A percentile compares a stretch with the other conserved stretches of the same genome.
Evolutionary conservation across 2,113 vertebrate species (phyloP).

Genomic region (Vidua chalybeata): DNA sequence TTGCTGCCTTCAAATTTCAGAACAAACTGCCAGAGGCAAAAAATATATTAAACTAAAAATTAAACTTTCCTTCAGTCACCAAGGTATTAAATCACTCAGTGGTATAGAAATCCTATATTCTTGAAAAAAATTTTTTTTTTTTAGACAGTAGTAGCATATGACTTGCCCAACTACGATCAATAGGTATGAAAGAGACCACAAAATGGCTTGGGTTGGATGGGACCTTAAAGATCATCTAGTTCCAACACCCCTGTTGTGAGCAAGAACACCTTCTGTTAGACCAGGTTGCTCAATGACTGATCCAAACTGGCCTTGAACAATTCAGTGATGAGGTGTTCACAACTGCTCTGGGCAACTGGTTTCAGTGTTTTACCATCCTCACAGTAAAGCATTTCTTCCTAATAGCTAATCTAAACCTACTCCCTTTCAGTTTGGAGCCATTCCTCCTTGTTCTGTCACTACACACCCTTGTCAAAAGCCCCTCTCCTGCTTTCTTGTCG

Average conservation of each 20-base stretch:
- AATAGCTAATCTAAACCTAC: background rate
- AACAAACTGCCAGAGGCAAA: background rate
- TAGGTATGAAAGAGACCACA: background rate
- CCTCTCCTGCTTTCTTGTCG: background rate
- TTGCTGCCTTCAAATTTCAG: slow-evolving; percentile 14
- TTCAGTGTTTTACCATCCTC: background rate
- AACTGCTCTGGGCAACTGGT: background rate
- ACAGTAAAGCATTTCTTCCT: background rate
- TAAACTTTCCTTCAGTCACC: background rate
- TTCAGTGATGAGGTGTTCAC: background rate
- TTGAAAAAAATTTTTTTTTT: background rate
- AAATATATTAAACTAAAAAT: slow-evolving; percentile 1
- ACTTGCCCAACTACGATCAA: background rate
- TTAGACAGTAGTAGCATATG: background rate
- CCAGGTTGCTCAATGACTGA: background rate
- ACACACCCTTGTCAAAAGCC: background rate
- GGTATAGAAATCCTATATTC: background rate
- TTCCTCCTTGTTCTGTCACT: background rate
- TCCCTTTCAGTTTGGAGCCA: background rate
- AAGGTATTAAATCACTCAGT: background rate
- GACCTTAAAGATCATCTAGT: background rate
- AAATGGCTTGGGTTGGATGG: background rate
- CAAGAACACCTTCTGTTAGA: background rate
- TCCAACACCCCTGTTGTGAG: background rate
- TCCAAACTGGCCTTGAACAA: background rate